Evolutionary conservation across 2,888 invertebrate genomes (phyloP), one percentile per base, ranked within the genome.

Genomic region (Cheilosia soror): DNA sequence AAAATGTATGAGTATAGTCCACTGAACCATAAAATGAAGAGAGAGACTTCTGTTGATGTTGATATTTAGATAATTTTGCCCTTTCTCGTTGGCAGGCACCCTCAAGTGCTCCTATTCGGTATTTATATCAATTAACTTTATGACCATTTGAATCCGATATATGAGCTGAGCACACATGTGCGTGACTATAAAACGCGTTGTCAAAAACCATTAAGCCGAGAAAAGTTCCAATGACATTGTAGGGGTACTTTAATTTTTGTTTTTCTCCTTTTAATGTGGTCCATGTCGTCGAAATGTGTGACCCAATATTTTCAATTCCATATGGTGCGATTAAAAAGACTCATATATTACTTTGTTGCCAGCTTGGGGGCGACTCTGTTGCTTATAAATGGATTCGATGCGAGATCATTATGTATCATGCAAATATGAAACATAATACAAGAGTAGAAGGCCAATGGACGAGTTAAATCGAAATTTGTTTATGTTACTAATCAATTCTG

Each of bases 111-210:
- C 15, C 51, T 20, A 65, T 44, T 27, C 31, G 33, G n/a, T n/a
- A 31, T 58, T 20, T 31, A 11, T 73, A n/a, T 69, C 75, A 75
- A 81, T 75, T 81, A 81, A 81, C 25, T 81, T 62, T 49, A 75
- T 55, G 73, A 73, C 55, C 55, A 53, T 69, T 63, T 68, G 27
- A 69, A 80, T 37, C 37, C 42, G 31, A 73, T 31, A 25, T 40
- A 33, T 33, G 13, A n/a, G 29, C 13, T 20, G 63, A 31, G 42
- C 9, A 40, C 53, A 71, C 53, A 71, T 65, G 68, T 80, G 80
- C 80, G 80, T 81, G 75, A 81, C 80, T 68, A 68, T 7, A 42
- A 55, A 42, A 11, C 55, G 57, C 68, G 33, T 66, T 66, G 51
- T 73, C 37, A 7, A 51, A 33, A 79, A 79, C 25, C 66, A 79